Percentiles rank a stretch among this genome's conserved stretches.
These are phyloP conservation scores for Drosophila equinoxialis DNA, from an alignment of 1,140 invertebrate species.

Conservation along the genomic window DNA sequence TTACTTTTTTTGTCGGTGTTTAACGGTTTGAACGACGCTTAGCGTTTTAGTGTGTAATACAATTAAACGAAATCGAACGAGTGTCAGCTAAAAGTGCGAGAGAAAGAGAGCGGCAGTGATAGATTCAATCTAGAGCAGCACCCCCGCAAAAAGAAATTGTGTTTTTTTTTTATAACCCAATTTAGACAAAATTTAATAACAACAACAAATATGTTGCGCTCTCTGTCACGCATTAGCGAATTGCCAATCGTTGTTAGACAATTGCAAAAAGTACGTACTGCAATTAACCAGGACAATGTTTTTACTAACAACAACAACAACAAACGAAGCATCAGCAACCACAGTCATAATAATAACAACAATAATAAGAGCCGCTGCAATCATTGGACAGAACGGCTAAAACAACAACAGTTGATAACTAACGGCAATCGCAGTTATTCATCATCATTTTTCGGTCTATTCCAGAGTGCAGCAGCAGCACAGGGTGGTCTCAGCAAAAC, in stretches of 20 bases:
- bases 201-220: slow-evolving; percentile 75
- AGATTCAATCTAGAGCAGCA: background rate
- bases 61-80: slow-evolving; percentile 10
- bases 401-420: slow-evolving; percentile 34
- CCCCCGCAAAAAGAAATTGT: slow-evolving; percentile 1
- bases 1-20: slow-evolving; percentile 1
- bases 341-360: slow-evolving; percentile 25
- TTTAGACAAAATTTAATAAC: slow-evolving; percentile 18
- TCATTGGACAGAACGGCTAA: slow-evolving; percentile 10
- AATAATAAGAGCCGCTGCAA: slow-evolving; percentile 30
- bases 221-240: slow-evolving; percentile 75
- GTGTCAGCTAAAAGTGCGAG: background rate
- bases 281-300: slow-evolving; percentile 55
- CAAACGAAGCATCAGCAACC: slow-evolving; percentile 18
- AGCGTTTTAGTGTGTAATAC: slow-evolving; percentile 1
- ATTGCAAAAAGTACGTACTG: slow-evolving; percentile 82
- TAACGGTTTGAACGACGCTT: slow-evolving; percentile 1
- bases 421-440: slow-evolving; percentile 67
- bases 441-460: slow-evolving; percentile 83
- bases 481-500: slow-evolving; percentile 70
- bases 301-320: slow-evolving; percentile 38
- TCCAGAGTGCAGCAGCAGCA: slow-evolving; percentile 80
- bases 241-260: slow-evolving; percentile 77
- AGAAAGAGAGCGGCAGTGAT: background rate
- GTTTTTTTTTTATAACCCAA: slow-evolving; percentile 12